These are phyloP conservation scores for Caenorhabditis sp. DNA, from an alignment of 2,888 invertebrate species.

Conservation along the genomic window DNA sequence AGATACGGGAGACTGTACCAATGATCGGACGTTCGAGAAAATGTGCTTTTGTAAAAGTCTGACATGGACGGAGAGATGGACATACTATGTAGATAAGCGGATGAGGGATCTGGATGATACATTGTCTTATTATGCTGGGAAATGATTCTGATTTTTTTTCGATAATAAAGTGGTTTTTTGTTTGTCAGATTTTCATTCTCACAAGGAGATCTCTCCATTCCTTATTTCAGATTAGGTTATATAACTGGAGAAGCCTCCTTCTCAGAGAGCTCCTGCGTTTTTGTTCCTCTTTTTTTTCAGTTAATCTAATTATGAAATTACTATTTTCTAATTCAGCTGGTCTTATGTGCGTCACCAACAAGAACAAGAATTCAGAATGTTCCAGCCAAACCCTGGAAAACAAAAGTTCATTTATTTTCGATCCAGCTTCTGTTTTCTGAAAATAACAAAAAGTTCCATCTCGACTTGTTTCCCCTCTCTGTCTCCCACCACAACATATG, in stretches of 20 bases:
- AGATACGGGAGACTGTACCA: slow-evolving; percentile 32
- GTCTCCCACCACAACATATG: slow-evolving; percentile 8
- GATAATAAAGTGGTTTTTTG: neutral
- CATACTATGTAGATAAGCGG: neutral
- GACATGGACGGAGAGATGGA: neutral
- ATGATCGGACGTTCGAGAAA: slow-evolving; percentile 20
- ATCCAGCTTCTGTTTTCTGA: neutral
- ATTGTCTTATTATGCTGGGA: neutral
- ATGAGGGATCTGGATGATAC: neutral
- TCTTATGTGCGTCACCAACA: too few species aligned
- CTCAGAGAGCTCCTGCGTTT: too few species aligned
- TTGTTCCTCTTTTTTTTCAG: too few species aligned
- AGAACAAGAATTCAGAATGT: too few species aligned
- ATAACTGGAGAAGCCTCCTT: too few species aligned
- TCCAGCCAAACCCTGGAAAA: too few species aligned
- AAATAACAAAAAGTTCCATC: neutral
- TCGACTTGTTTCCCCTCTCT: neutral
- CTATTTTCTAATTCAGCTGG: too few species aligned
- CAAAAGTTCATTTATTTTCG: too few species aligned
- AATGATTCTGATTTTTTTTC: neutral
- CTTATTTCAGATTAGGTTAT: too few species aligned
- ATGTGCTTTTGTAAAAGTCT: slow-evolving; percentile 39
- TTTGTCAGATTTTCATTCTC: neutral
- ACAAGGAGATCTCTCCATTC: too few species aligned
- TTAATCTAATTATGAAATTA: neutral